phyloP scores from a whole-genome alignment of 1,140 invertebrate species.

The Brachionus rotundiformis region DNA sequence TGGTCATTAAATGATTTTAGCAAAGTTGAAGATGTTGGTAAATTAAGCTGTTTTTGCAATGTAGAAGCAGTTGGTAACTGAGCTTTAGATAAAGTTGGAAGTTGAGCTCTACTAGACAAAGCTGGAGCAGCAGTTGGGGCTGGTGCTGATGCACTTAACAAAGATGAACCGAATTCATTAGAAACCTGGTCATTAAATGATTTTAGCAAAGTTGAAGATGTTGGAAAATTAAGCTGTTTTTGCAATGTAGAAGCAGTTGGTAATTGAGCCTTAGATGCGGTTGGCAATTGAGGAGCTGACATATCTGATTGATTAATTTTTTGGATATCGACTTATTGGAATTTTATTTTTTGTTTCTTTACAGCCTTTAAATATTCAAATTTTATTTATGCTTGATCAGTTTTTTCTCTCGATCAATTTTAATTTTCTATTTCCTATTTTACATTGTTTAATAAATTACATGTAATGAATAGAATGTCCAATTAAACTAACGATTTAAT shows the following conservation, averaged over 20 bases:
- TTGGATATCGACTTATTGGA: background rate
- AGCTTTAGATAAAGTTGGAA: background rate
- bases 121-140: background rate
- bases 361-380: background rate
- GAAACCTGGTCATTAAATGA: background rate
- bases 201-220: background rate
- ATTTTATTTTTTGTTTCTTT: background rate
- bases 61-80: conserved; percentile 18
- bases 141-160: background rate
- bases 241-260: background rate
- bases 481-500: background rate
- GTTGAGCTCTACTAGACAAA: background rate
- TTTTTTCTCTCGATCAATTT: background rate
- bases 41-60: background rate
- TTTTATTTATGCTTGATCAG: background rate
- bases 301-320: background rate
- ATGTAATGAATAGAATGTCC: background rate
- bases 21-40: background rate
- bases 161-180: background rate
- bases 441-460: background rate
- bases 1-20: background rate
- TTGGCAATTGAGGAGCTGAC: background rate
- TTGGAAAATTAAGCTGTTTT: background rate
- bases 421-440: background rate
- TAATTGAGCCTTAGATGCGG: background rate